Evolutionary conservation across 2,113 vertebrate genomes (phyloP).

Genomic region (Seriola rivoliana): DNA sequence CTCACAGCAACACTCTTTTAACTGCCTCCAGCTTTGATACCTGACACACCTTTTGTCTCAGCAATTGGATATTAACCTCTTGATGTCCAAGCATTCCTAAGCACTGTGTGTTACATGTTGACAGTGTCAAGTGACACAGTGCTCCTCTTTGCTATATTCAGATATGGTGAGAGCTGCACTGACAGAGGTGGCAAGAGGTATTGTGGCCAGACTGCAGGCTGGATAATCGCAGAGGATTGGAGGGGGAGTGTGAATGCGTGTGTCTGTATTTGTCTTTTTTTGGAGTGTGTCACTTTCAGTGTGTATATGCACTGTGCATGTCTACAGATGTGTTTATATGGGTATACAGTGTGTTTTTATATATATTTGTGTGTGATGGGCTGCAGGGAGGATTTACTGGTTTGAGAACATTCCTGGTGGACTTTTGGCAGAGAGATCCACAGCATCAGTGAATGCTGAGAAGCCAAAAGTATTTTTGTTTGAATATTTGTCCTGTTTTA

Average conservation of each 20-base stretch:
- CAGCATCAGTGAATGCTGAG: conserved; percentile 3
- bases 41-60: conserved; percentile 23
- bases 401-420: conserved; percentile 38
- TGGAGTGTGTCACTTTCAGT: conserved; percentile 9
- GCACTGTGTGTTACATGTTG: conserved; percentile 42
- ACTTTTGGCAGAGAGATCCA: not conserved
- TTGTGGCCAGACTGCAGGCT: not conserved
- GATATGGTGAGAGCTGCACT: conserved; percentile 60
- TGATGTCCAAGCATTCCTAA: conserved; percentile 13
- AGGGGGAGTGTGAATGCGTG: not conserved
- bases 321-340: not conserved
- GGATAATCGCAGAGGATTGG: conserved; percentile 27
- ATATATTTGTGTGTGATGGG: conserved; percentile 7
- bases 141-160: conserved; percentile 66
- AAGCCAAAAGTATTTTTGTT: conserved; percentile 14
- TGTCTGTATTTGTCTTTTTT: not conserved
- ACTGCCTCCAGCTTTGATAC: conserved; percentile 23
- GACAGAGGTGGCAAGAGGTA: conserved; percentile 35
- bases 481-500: conserved; percentile 23
- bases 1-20: conserved; percentile 26
- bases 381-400: conserved; percentile 26
- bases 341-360: conserved; percentile 2
- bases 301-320: not conserved
- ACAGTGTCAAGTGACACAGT: conserved; percentile 60
- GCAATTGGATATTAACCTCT: conserved; percentile 13